Percentiles rank a stretch among this genome's conserved stretches.
Conservation (phyloP, 2,888 invertebrate species). For the Palloptera scutellata region DNA sequence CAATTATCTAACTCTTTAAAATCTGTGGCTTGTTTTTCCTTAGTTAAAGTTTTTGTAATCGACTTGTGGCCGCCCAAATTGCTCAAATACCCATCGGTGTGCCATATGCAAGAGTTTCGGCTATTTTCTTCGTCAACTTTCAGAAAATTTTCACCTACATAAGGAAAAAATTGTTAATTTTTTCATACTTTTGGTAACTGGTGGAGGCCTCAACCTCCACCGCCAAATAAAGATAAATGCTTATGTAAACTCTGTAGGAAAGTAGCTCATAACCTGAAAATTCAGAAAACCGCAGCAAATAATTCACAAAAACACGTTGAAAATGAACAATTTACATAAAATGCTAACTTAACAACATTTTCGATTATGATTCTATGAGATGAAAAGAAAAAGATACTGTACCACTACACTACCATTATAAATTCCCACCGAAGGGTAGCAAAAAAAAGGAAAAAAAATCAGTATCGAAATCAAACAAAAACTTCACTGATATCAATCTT, state of each 20-base stretch:
- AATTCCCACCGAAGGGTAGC: conserved; percentile 25
- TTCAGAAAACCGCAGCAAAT: background rate
- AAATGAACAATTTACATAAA: conserved; percentile 6
- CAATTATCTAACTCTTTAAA: too few species aligned
- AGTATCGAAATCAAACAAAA: conserved; percentile 15
- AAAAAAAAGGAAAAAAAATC: background rate
- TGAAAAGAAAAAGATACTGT: conserved; percentile 8
- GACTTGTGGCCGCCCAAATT: too few species aligned
- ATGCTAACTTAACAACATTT: background rate
- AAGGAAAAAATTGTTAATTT: too few species aligned
- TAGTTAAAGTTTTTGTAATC: too few species aligned
- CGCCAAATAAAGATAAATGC: conserved; percentile 27
- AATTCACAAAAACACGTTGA: conserved; percentile 7
- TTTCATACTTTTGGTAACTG: too few species aligned
- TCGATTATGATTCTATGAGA: conserved; percentile 13
- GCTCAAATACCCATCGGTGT: too few species aligned
- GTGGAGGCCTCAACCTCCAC: conserved; percentile 34
- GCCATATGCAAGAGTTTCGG: too few species aligned
- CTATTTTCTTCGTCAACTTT: too few species aligned
- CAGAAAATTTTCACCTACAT: too few species aligned
- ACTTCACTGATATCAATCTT: conserved; percentile 37
- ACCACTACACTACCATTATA: conserved; percentile 27
- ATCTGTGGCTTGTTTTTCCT: too few species aligned
- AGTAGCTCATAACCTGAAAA: conserved; percentile 10
- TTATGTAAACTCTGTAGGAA: conserved; percentile 25